Percentiles rank a stretch among this genome's conserved stretches.
phyloP scores from a whole-genome alignment of 2,888 invertebrate genomes.

The Tridacna gigas region DNA sequence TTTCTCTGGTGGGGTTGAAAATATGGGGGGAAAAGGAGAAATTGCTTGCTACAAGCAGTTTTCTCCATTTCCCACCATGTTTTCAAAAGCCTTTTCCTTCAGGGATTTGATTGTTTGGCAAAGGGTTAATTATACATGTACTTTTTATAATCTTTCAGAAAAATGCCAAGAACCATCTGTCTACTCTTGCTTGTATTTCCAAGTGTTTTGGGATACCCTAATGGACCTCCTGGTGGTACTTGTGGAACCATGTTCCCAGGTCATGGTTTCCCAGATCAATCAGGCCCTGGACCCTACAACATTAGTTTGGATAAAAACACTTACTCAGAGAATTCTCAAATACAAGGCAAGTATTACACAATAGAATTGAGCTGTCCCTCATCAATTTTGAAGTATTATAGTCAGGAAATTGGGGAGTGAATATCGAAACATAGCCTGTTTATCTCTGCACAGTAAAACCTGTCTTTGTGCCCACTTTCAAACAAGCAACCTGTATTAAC shows the following conservation, averaged over 20 bases:
- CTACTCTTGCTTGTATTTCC: neutral
- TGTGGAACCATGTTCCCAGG: neutral
- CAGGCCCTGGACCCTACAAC: neutral
- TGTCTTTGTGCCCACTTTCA: too few species aligned
- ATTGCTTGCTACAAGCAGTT: too few species aligned
- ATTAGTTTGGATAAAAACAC: neutral
- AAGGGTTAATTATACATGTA: too few species aligned
- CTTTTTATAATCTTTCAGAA: neutral
- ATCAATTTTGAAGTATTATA: too few species aligned
- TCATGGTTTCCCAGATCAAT: neutral
- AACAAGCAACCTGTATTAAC: neutral
- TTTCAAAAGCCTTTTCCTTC: too few species aligned
- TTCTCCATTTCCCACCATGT: too few species aligned
- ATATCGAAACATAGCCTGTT: too few species aligned
- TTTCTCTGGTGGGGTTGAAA: too few species aligned
- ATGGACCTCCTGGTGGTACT: neutral
- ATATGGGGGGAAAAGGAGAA: too few species aligned
- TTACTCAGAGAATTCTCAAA: neutral
- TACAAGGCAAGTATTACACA: neutral
- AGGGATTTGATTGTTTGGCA: too few species aligned
- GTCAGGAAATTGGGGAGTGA: too few species aligned
- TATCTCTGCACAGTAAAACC: too few species aligned
- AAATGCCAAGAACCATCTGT: neutral
- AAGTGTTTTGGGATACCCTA: neutral
- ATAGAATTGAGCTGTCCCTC: neutral